Base-by-base conservation (phyloP, 2,888 invertebrate genomes). In the Papilio demoleus region DNA sequence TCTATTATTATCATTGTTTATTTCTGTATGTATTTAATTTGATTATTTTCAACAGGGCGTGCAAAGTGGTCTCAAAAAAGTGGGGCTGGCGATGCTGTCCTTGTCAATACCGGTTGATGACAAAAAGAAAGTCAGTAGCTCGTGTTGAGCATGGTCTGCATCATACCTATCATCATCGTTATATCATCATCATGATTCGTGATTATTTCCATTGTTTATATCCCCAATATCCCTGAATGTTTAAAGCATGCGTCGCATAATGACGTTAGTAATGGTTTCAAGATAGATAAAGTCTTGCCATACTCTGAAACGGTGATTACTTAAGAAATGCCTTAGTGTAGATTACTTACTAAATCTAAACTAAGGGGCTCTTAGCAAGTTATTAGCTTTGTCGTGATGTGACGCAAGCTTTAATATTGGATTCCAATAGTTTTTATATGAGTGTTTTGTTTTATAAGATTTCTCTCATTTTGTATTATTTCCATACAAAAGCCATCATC, bases 51-150 rank as follows among this genome's bases (percentile, higher is more conserved):
- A 74, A 81, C 87, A 88, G 85, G 91, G 86, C 56, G 85, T 89
- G 70, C 86, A 86, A 77, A 82, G 76, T 77, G 88, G 90, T 31
- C 79, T 92, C 73, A 88, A 82, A 84, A 89, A 79, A 75, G 87
- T 90, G 50, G 91, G 89, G 12, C 73, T 89, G 83, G 92, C 92
- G 76, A 82, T 92, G 86, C 83, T 92, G 80, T 85, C 90, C 1
- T 77, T 92, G 40, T 83, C 91, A 27, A 83, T 91, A 59, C 85
- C 88, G 1, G 75, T 85, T 65, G 84, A 83, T 77, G 85, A 85
- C 72, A 88, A 82, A 78, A 84, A 84, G 68, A 89, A 91, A 92
- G 92, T 92, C 83, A 88, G 91, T 92, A 82, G 78, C 74, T 79
- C 74, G 77, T 72, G 74, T 78, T 75, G 76, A 76, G 78, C 79